Evolutionary conservation across 2,888 invertebrate species (phyloP).

Genomic region (Nemotelus nigrinus): DNA sequence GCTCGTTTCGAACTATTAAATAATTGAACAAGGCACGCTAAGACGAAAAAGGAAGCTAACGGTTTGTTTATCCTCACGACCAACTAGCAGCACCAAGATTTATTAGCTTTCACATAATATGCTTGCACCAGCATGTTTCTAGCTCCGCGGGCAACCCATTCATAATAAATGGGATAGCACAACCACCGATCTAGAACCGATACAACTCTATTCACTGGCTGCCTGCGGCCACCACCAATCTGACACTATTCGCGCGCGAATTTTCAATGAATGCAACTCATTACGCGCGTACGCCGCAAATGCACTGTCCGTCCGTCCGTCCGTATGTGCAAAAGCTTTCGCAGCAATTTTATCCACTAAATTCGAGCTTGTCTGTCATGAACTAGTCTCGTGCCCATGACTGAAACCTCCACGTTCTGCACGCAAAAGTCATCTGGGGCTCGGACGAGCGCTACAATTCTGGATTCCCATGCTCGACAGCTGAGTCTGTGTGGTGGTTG

Average conservation of each 20-base stretch:
- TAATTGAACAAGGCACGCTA: constrained; percentile 21
- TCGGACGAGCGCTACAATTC: not conserved
- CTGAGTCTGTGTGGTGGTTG: not conserved
- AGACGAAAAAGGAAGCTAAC: constrained; percentile 15
- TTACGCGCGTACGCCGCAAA: not conserved
- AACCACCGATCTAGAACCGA: not conserved
- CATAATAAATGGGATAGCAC: not conserved
- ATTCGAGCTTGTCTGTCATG: not conserved
- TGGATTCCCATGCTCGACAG: constrained; percentile 1
- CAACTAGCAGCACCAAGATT: too few species aligned
- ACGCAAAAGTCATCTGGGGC: constrained; percentile 9
- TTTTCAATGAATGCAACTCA: not conserved
- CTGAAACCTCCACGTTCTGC: constrained; percentile 11
- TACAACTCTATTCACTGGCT: not conserved
- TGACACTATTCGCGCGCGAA: constrained; percentile 10
- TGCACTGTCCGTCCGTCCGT: not conserved
- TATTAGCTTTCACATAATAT: too few species aligned
- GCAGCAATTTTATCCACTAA: not conserved
- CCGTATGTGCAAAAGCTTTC: constrained; percentile 5
- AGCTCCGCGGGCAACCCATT: not conserved
- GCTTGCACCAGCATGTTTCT: too few species aligned
- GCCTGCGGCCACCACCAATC: not conserved
- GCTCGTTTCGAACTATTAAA: constrained; percentile 1
- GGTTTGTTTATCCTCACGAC: constrained; percentile 7
- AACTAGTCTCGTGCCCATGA: constrained; percentile 10